A percentile compares a stretch with the other conserved stretches of the same genome.
Conservation (phyloP, 2,113 vertebrate genomes). For the Ardeotis arabs region DNA sequence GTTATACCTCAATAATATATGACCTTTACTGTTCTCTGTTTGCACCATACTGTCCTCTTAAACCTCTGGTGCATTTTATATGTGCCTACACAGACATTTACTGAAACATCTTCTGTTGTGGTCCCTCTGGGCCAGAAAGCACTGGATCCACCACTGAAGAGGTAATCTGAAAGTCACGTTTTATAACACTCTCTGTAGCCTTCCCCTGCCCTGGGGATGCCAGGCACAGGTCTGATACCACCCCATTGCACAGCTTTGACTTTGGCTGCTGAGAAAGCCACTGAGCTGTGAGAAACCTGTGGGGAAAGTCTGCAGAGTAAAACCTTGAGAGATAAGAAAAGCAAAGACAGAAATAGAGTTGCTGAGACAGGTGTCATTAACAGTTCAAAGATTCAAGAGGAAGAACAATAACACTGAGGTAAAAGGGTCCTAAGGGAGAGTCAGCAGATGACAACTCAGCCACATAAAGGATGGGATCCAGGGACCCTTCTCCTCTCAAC, state of each 20-base stretch:
- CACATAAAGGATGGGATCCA: neutral
- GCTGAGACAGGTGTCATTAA: neutral
- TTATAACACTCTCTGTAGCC: neutral
- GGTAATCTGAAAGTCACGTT: neutral
- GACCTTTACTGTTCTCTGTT: neutral
- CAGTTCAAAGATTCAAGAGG: slow-evolving; percentile 28
- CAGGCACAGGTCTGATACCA: neutral
- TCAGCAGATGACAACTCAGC: neutral
- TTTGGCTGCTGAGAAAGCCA: neutral
- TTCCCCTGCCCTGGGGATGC: neutral
- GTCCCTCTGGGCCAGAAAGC: neutral
- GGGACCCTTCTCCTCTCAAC: neutral
- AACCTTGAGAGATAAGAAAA: slow-evolving; percentile 16
- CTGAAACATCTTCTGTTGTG: neutral
- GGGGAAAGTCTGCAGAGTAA: neutral
- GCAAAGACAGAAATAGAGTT: neutral
- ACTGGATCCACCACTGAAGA: neutral
- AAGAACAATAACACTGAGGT: neutral
- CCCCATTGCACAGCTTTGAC: neutral
- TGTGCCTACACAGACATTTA: neutral
- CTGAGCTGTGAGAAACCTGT: neutral
- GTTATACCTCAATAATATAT: neutral
- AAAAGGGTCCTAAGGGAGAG: neutral
- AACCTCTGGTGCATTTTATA: neutral
- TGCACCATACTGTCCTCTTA: neutral